Conservation (phyloP, 1,140 invertebrate genomes). For the Drepana arcuata region DNA sequence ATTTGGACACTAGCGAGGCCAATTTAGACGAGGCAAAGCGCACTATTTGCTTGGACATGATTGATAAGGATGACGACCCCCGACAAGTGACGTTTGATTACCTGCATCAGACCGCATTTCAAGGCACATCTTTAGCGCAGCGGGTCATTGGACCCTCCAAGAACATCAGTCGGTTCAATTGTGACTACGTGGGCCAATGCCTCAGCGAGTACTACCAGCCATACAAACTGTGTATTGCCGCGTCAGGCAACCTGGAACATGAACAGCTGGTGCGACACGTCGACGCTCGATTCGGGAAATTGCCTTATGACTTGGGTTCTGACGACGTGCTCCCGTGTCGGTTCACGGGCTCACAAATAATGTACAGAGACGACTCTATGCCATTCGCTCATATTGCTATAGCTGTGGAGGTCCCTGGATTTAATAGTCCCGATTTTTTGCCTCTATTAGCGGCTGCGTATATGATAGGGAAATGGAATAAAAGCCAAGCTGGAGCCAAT, state of each 20-base stretch:
- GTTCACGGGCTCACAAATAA: slow-evolving; percentile 74
- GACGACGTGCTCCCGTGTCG: slow-evolving; percentile 19
- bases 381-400: slow-evolving; percentile 81
- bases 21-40: slow-evolving; percentile 79
- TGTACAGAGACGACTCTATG: slow-evolving; percentile 80
- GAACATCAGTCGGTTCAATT: slow-evolving; percentile 78
- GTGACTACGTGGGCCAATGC: slow-evolving; percentile 81
- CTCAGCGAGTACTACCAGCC: slow-evolving; percentile 88
- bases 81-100: slow-evolving; percentile 86
- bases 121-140: slow-evolving; percentile 78
- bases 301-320: slow-evolving; percentile 4
- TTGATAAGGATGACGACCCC: slow-evolving; percentile 78
- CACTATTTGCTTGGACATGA: slow-evolving; percentile 72
- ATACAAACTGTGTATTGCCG: slow-evolving; percentile 86
- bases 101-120: slow-evolving; percentile 81
- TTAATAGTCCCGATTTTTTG: slow-evolving; percentile 26
- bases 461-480: slow-evolving; percentile 37
- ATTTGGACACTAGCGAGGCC: slow-evolving; percentile 74
- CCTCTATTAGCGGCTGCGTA: slow-evolving; percentile 25
- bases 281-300: slow-evolving; percentile 19
- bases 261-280: slow-evolving; percentile 80
- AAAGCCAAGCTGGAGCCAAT: slow-evolving; percentile 35
- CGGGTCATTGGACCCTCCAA: slow-evolving; percentile 81
- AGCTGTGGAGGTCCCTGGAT: slow-evolving; percentile 77
- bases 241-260: slow-evolving; percentile 89